Conservation (phyloP, 2,888 invertebrate species). For the Mythimna pallens region DNA sequence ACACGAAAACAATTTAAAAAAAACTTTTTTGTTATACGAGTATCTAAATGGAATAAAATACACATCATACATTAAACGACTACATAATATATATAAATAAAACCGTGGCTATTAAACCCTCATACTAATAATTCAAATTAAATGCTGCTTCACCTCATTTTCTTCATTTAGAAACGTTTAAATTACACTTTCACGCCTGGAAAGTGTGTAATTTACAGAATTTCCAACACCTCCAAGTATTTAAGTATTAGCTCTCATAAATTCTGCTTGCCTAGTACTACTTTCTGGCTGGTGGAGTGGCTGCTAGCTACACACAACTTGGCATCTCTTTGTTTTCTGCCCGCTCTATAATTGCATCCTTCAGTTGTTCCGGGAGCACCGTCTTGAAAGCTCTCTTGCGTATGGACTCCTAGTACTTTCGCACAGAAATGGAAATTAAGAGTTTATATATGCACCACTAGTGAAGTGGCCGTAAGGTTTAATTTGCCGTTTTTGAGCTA, state of each 20-base stretch:
- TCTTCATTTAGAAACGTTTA: constrained; percentile 44
- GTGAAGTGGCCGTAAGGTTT: too few relatives aligned
- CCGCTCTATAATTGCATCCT: constrained; percentile 66
- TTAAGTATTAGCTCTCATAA: constrained; percentile 58
- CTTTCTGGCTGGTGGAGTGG: constrained; percentile 42
- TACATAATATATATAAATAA: background rate
- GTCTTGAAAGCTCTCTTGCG: constrained; percentile 45
- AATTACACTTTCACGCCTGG: constrained; percentile 36
- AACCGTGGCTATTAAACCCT: background rate
- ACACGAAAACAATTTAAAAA: background rate
- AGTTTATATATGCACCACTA: background rate
- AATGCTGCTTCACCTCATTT: constrained; percentile 42
- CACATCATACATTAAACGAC: background rate
- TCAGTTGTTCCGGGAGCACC: constrained; percentile 52
- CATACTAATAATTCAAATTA: constrained; percentile 14
- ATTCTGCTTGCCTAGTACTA: constrained; percentile 55
- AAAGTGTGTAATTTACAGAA: constrained; percentile 49
- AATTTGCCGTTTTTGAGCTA: too few relatives aligned
- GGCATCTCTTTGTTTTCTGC: constrained; percentile 61
- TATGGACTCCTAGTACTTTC: constrained; percentile 49
- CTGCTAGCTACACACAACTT: constrained; percentile 40
- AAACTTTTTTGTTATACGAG: too few relatives aligned
- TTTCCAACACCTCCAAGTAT: constrained; percentile 48
- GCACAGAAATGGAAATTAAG: constrained; percentile 29
- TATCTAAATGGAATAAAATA: too few relatives aligned